Conservation (phyloP, 2,888 invertebrate genomes). For the Epinotia bilunana region DNA sequence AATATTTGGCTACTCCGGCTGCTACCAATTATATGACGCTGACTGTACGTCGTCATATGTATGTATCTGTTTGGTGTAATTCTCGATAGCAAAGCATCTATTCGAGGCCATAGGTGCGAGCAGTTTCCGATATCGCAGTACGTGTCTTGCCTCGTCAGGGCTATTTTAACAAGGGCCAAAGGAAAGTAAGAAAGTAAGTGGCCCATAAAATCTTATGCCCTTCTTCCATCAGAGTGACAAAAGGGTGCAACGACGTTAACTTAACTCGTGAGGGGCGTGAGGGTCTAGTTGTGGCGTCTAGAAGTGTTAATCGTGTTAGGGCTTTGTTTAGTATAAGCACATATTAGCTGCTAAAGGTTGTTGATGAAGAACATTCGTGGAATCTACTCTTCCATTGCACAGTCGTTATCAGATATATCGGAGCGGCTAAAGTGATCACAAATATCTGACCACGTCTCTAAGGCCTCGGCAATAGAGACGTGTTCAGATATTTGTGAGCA, state of each 20-base stretch:
- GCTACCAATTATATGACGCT: too few relatives aligned
- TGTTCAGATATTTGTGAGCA: too few relatives aligned
- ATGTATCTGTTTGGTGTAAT: neutral
- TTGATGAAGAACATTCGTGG: neutral
- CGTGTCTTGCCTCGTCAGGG: conserved; percentile 5
- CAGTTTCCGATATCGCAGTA: conserved; percentile 5
- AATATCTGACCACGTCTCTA: too few relatives aligned
- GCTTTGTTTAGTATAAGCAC: neutral
- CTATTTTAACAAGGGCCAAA: neutral
- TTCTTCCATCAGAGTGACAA: neutral
- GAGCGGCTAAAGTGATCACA: too few relatives aligned
- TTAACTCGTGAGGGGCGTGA: neutral
- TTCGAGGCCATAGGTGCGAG: neutral
- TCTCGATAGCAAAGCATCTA: neutral
- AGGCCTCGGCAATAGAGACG: too few relatives aligned
- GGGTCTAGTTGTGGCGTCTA: neutral
- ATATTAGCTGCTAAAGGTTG: neutral
- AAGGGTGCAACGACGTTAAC: conserved; percentile 13
- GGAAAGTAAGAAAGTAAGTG: neutral
- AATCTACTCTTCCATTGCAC: neutral
- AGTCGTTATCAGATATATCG: too few relatives aligned
- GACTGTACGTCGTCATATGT: too few relatives aligned
- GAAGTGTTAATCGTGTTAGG: neutral
- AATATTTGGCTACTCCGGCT: too few relatives aligned
- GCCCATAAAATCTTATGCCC: conserved; percentile 4